Base-by-base conservation (phyloP, 2,113 vertebrate species). In the Actenoides hombroni region DNA sequence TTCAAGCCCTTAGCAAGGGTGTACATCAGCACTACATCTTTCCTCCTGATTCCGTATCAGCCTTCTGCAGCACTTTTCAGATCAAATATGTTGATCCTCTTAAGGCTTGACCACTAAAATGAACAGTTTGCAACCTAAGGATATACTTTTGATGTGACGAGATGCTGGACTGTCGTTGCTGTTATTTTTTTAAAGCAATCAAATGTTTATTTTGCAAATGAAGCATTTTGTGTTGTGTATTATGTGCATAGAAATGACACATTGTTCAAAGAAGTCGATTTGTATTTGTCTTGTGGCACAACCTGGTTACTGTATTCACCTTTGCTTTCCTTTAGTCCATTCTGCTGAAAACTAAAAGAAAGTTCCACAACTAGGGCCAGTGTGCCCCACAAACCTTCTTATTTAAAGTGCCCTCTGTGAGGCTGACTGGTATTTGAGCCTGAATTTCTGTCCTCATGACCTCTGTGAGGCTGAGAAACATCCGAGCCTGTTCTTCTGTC, bases 131-230 rank as follows among this genome's bases (percentile, higher is more conserved):
- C 49, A 75, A 59, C 54, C 61, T 61, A 44, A 49, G 49, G 83
- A 74, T 86, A 19, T 73, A 60, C 6, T 80, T 93, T 26, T 73
- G 70, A 89, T 96, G 75, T 90, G 65, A 75, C 21, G 86, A 25
- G 86, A 76, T 28, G 33, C 33, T 88, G 53, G 61, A 93, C 69
- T 59, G 56, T n/a, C 64, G 40, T 84, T 92, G 70, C 77, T 88
- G 1, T 78, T 96, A 60, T 89, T 73, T 75, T 75, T 4, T 11
- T 76, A 89, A 82, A 70, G 3, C 1, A 26, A 56, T 79, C n/a
- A 44, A 35, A 67, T 86, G 74, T 93, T 71, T 95, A 81, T 87
- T 96, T 97, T 96, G 84, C 39, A 80, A 93, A 84, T 84, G 71
- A 86, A 96, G 95, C 5, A 9, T 61, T 81, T 91, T 61, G 31